Evolutionary conservation across 2,888 invertebrate genomes (phyloP).

Genomic region (Conomelus anceps): DNA sequence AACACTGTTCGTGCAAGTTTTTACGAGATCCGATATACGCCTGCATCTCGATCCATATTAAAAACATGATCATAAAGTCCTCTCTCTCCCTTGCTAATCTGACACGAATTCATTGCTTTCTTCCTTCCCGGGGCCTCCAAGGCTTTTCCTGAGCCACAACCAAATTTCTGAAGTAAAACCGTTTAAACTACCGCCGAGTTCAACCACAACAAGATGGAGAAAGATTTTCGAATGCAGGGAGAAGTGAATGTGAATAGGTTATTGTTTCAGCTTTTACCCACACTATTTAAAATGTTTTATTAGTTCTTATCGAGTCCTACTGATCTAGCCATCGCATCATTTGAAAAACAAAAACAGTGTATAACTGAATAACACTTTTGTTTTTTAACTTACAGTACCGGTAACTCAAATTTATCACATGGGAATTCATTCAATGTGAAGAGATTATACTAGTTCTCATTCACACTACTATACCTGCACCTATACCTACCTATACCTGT

Average conservation of each 20-base stretch:
- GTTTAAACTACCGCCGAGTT: neutral
- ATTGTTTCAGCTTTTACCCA: neutral
- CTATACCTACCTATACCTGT: no score
- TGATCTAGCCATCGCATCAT: no score
- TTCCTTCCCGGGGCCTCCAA: neutral
- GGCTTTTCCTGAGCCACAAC: neutral
- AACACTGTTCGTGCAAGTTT: neutral
- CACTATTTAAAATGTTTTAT: neutral
- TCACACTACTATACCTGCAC: no score
- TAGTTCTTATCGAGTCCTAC: no score
- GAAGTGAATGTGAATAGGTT: neutral
- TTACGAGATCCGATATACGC: neutral
- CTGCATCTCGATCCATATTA: neutral
- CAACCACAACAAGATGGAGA: neutral
- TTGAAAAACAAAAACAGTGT: no score
- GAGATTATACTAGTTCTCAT: no score
- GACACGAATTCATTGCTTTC: neutral
- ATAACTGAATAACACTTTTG: no score
- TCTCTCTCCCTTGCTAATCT: neutral
- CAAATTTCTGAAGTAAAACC: neutral
- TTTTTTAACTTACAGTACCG: no score
- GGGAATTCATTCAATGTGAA: no score
- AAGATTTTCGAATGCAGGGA: neutral
- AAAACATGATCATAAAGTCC: neutral
- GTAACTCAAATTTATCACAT: no score